Evolutionary conservation across 2,888 invertebrate genomes (phyloP), one percentile per base, ranked within the genome.

Genomic region (Adela reaumurella): DNA sequence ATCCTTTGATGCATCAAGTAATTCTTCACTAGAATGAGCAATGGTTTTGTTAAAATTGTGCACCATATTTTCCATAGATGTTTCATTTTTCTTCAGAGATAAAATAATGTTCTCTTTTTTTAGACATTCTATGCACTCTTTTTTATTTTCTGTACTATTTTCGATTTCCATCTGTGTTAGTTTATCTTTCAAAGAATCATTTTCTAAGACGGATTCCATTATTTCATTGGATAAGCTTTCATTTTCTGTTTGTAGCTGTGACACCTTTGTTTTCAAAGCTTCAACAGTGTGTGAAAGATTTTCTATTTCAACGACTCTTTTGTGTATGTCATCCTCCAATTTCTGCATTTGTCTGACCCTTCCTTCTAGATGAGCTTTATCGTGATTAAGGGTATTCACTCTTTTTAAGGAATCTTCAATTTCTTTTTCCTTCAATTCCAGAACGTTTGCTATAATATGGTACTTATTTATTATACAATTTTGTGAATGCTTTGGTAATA

Each of bases 201-300:
- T 67, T 54, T 85, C 85, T 48, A 81, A 74, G 47, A 84, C 69
- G 51, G 65, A 77, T 45, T 85, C 85, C 65, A 84, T 79, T 2
- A 86, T 55, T 60, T 83, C 74, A 41, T 70, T 79, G 0, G 86
- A 84, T 19, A 86, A 63, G 45, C 68, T 64, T 54, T 82, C 79
- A 56, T 81, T 77, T 62, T 83, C 83, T 14, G 65, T 64, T 62
- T 81, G 81, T 51, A 84, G 62, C 19, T 58, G 60, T 49, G 62
- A 57, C 18, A 79, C 54, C 54, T 72, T 55, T 41, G 60, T 51
- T 3, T 53, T 24, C 43, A 11, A 8, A 3, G n/a, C 11, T n/a
- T 41, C 17, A 14, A 19, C 19, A 17, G 19, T 17, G 17, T 8
- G n/a, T 19, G n/a, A 18, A 18, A 47, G 47, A 4, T 47, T 47